These are phyloP conservation scores for Monodelphis domestica DNA, from an alignment of 2,797 vertebrate genomes.

Conservation along the genomic window DNA sequence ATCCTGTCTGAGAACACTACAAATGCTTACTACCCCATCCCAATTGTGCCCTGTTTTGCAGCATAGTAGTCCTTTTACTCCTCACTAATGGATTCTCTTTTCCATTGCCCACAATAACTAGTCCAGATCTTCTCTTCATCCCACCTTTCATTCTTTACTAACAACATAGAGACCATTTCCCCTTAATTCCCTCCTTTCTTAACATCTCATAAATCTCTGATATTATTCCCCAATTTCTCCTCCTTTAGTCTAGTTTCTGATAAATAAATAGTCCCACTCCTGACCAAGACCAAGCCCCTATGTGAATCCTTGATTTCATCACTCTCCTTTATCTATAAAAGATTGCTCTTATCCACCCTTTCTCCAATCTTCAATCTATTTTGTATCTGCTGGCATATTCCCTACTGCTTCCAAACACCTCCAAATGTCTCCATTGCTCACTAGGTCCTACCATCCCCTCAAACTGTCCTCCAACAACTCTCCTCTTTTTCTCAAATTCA, in stretches of 20 bases:
- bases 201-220: neutral
- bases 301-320: neutral
- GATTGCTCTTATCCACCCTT: neutral
- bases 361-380: neutral
- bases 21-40: neutral
- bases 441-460: neutral
- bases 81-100: neutral
- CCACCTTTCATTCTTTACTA: neutral
- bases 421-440: neutral
- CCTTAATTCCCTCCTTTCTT: neutral
- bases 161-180: neutral
- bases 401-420: neutral
- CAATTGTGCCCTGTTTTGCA: neutral
- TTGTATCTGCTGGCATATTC: neutral
- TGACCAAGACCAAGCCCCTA: neutral
- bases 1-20: neutral
- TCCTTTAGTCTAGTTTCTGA: neutral
- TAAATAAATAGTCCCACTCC: neutral
- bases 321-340: neutral
- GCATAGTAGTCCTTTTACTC: neutral
- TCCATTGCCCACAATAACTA: neutral
- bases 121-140: neutral
- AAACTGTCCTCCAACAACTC: neutral
- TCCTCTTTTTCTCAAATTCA: neutral
- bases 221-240: neutral